Evolutionary conservation across 1,140 invertebrate genomes (phyloP).

Genomic region (Melitaea cinxia): DNA sequence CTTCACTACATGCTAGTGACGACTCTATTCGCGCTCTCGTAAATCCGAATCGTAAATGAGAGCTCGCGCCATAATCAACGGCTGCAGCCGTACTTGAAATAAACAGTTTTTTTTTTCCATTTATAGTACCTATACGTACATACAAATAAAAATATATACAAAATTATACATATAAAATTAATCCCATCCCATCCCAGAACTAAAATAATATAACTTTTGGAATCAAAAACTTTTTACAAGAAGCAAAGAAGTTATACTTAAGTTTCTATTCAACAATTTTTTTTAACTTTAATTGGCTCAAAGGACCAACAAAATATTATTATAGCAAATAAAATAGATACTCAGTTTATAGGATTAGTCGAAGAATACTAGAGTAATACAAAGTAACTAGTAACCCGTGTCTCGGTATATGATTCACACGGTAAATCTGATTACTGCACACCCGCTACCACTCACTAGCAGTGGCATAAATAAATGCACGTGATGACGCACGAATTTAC

Average conservation of each 20-base stretch:
- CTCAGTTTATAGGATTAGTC: neutral
- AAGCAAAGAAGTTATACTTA: too few species aligned
- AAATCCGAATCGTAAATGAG: slow-evolving; percentile 32
- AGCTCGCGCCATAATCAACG: slow-evolving; percentile 22
- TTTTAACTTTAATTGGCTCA: neutral
- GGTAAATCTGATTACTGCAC: slow-evolving; percentile 64
- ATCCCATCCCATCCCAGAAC: too few species aligned
- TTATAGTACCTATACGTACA: too few species aligned
- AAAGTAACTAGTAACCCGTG: slow-evolving; percentile 18
- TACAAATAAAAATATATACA: neutral
- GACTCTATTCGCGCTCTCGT: slow-evolving; percentile 50
- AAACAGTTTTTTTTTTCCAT: too few species aligned
- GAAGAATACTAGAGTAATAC: neutral
- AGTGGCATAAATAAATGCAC: slow-evolving; percentile 60
- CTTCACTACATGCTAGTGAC: slow-evolving; percentile 48
- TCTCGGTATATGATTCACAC: slow-evolving; percentile 29
- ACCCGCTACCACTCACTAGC: slow-evolving; percentile 21
- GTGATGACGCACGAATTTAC: slow-evolving; percentile 68
- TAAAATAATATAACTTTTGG: too few species aligned
- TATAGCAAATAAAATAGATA: neutral
- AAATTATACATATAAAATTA: too few species aligned
- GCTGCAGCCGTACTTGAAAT: neutral
- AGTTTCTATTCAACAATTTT: neutral
- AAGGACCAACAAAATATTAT: neutral
- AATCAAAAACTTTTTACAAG: too few species aligned